Percentiles rank a stretch among this genome's conserved stretches.
Conservation (phyloP, 2,888 invertebrate species). For the Meteorus colon region DNA sequence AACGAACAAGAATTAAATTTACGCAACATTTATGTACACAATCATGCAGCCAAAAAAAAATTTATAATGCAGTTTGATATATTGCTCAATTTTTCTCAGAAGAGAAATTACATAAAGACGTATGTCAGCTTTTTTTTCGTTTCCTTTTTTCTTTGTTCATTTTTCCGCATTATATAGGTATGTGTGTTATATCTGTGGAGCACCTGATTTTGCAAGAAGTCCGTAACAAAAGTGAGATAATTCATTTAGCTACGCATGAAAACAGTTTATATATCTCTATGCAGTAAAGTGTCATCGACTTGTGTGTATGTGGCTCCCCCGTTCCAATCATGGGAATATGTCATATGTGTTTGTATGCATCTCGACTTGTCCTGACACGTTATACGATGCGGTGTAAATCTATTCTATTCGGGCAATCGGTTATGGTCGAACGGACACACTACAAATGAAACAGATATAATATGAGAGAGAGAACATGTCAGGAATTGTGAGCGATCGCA, state of each 20-base stretch:
- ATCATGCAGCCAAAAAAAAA: not conserved
- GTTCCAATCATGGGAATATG: not conserved
- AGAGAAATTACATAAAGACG: not conserved
- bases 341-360: not conserved
- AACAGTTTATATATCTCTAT: not conserved
- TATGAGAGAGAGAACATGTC: not conserved
- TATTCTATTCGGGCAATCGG: conserved; percentile 31
- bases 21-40: not conserved
- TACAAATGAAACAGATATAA: conserved; percentile 4
- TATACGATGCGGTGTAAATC: conserved; percentile 22
- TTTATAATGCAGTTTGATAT: not conserved
- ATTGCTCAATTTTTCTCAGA: not conserved
- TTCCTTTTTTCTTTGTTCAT: not conserved
- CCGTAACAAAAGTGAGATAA: conserved; percentile 12
- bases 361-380: not conserved
- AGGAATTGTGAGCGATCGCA: not conserved
- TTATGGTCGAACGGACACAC: conserved; percentile 11
- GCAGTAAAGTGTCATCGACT: not conserved
- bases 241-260: conserved; percentile 11
- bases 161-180: too few relatives aligned
- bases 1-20: not conserved
- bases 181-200: not conserved
- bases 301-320: not conserved
- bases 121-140: not conserved
- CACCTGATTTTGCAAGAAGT: conserved; percentile 11